These are phyloP conservation scores for Cavia aperea DNA, from an alignment of 2,113 vertebrate species.

Conservation along the genomic window DNA sequence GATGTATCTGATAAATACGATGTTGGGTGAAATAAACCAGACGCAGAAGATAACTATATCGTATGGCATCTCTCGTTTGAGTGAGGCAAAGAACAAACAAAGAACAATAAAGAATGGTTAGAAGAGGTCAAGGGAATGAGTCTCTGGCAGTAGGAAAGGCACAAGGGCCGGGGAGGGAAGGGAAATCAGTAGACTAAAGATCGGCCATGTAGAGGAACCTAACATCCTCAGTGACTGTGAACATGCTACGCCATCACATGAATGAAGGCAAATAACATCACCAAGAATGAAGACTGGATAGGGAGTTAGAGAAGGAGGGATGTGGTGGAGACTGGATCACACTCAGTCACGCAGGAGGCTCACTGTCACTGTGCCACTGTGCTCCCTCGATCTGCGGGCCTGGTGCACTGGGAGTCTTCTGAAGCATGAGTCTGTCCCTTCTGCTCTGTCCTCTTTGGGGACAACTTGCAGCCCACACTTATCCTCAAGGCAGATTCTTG, in stretches of 20 bases:
- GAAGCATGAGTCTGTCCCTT: background rate
- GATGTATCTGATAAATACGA: background rate
- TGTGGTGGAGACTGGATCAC: background rate
- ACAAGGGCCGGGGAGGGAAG: background rate
- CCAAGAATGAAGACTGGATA: background rate
- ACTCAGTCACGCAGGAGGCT: background rate
- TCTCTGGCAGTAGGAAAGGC: background rate
- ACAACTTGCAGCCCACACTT: background rate
- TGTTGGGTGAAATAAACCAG: background rate
- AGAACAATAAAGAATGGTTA: background rate
- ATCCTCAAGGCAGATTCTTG: background rate
- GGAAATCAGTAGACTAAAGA: background rate
- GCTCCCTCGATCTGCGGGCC: background rate
- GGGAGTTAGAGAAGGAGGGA: background rate
- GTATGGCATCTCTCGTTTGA: background rate
- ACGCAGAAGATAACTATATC: background rate
- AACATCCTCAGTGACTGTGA: background rate
- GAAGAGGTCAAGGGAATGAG: background rate
- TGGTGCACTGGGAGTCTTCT: background rate
- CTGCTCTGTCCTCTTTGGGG: background rate
- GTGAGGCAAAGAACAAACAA: background rate
- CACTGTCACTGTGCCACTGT: background rate
- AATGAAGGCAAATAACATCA: background rate
- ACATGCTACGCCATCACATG: background rate
- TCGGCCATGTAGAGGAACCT: background rate